A percentile compares a stretch with the other conserved stretches of the same genome.
These are phyloP conservation scores for Drosophila borborema DNA, from an alignment of 2,888 invertebrate genomes.

Conservation along the genomic window DNA sequence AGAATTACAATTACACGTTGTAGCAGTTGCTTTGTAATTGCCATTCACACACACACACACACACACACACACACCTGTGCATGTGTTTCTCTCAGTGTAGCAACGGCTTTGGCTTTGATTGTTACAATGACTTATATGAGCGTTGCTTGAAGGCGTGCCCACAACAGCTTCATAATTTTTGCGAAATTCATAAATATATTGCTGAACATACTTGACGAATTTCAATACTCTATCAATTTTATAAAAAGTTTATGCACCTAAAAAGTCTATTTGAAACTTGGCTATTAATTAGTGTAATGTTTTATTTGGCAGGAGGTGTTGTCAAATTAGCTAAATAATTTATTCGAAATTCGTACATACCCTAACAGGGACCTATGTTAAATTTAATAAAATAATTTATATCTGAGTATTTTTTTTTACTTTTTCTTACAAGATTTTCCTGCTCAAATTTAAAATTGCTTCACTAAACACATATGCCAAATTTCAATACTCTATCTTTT, in stretches of 20 bases:
- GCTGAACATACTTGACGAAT: background rate
- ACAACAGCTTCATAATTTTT: background rate
- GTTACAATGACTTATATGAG: constrained; percentile 40
- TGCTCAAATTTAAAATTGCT: background rate
- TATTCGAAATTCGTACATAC: background rate
- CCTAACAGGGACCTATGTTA: fast-evolving
- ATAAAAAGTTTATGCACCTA: background rate
- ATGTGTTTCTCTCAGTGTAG: constrained; percentile 63
- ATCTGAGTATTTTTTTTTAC: background rate
- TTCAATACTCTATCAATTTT: background rate
- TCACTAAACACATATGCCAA: background rate
- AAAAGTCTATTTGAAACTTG: background rate
- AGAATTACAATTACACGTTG: constrained; percentile 71
- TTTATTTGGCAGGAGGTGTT: too few relatives aligned
- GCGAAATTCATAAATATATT: background rate
- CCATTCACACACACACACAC: background rate
- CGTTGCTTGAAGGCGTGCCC: background rate
- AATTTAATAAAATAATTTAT: background rate
- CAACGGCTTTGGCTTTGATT: constrained; percentile 52
- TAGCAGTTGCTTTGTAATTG: constrained; percentile 20
- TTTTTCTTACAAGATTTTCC: background rate
- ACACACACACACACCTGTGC: background rate
- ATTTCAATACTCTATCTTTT: background rate
- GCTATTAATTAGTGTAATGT: background rate
- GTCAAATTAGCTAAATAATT: background rate